A percentile compares a stretch with the other conserved stretches of the same genome.
phyloP scores from a whole-genome alignment of 2,797 vertebrate genomes.

The Melanogrammus aeglefinus region DNA sequence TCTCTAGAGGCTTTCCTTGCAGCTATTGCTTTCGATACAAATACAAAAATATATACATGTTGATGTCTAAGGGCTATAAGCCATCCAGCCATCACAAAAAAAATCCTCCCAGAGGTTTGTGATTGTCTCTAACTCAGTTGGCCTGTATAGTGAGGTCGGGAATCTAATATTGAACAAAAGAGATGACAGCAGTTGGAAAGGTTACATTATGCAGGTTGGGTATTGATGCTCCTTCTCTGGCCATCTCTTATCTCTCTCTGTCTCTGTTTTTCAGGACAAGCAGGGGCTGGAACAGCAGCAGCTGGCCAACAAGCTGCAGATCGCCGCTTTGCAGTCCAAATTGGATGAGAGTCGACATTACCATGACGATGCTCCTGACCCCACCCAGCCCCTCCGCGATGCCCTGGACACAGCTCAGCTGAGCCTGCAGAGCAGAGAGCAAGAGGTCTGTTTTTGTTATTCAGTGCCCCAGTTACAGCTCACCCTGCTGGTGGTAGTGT shows the following conservation, averaged over 20 bases:
- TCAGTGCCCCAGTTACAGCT: constrained; percentile 2
- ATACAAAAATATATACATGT: too few relatives aligned
- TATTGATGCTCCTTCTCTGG: background rate
- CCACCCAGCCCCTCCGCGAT: constrained; percentile 65
- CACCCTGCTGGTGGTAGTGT: constrained; percentile 32
- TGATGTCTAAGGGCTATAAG: background rate
- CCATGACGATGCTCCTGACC: constrained; percentile 59
- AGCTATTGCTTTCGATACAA: too few relatives aligned
- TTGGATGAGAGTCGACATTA: constrained; percentile 79
- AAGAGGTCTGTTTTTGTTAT: constrained; percentile 70
- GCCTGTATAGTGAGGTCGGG: background rate
- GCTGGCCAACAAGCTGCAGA: constrained; percentile 80
- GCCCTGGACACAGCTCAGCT: constrained; percentile 74
- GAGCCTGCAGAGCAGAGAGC: constrained; percentile 71
- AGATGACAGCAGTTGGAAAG: background rate
- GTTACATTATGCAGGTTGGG: background rate
- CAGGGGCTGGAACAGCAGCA: constrained; percentile 85
- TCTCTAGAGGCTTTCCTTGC: background rate
- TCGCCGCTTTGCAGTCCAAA: constrained; percentile 84
- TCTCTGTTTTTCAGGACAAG: constrained; percentile 77
- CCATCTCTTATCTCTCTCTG: background rate
- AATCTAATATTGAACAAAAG: background rate
- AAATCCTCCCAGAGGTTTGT: background rate
- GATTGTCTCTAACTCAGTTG: background rate
- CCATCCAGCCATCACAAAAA: background rate